Base-by-base conservation (phyloP, 1,140 invertebrate genomes). In the Drosophila truncata region DNA sequence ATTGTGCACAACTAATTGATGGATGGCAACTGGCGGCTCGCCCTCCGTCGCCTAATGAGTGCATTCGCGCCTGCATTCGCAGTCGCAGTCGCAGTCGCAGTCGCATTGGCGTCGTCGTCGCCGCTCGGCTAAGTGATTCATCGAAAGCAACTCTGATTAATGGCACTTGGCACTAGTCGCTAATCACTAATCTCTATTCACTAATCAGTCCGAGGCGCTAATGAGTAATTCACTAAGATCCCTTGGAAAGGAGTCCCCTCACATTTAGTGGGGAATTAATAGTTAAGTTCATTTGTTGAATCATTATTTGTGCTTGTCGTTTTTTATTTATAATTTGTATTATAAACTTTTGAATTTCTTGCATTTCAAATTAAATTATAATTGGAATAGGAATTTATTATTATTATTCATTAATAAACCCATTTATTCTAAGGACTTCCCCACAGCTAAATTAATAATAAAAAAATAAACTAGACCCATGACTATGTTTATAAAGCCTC, bases 1-100 rank as follows among this genome's bases (percentile, higher is more conserved):
- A 60, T 70, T 71, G 65, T 72, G 70, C 70, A 72, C 54, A 72
- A 72, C 70, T 72, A 72, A 72, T 72, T 72, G 70, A 72, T 72
- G 70, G 66, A 72, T 72, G 42, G 52, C 66, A 52, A 42, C 20
- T 23, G 42, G 42, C 42, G 11, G 5, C 18, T 58, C 47, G 35
- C 18, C 39, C 62, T 35, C 39, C 39, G 52, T 41, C 29, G 59
- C 63, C 59, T 61, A 63, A 62, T 63, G 58, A 41, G 63, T 63
- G 63, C 63, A 66, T 35, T 66, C 33, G 64, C 41, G 33, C 13
- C 59, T 35, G 63, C 23, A 35, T 39, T 49, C n/a, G 50, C 27
- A 52, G 20, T 31, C 35, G 49, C 23, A 35, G 29, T 49, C n/a
- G 50, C 27, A 52, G 20, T 31, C 35, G 63, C 23, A 35, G 29